phyloP scores from a whole-genome alignment of 2,113 vertebrate genomes.

The Garra rufa region DNA sequence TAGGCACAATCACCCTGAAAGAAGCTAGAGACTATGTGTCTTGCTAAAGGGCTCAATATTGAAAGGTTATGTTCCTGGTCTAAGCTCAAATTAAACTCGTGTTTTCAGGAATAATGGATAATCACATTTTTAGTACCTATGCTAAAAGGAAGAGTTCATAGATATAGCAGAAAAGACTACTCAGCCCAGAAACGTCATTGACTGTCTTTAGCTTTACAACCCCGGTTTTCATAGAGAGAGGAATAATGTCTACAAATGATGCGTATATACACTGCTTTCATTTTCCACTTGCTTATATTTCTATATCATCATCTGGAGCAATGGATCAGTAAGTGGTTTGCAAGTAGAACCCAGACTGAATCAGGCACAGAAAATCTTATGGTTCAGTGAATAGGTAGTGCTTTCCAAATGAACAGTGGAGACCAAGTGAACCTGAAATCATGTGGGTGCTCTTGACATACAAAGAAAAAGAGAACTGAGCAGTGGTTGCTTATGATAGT shows the following conservation, averaged over 20 bases:
- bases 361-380: not conserved
- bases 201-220: not conserved
- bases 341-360: not conserved
- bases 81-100: not conserved
- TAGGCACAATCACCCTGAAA: not conserved
- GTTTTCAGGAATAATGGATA: not conserved
- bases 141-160: not conserved
- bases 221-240: not conserved
- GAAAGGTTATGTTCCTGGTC: not conserved
- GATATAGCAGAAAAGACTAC: not conserved
- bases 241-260: not conserved
- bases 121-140: not conserved
- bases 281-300: not conserved
- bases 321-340: not conserved
- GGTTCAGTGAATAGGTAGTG: not conserved
- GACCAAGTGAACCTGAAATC: not conserved
- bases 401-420: not conserved
- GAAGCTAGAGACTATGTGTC: not conserved
- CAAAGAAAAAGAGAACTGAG: not conserved
- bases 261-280: not conserved
- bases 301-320: not conserved
- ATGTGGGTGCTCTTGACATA: not conserved
- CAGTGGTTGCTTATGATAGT: not conserved
- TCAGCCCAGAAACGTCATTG: not conserved
- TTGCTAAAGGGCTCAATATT: not conserved